Evolutionary conservation across 1,140 invertebrate genomes (phyloP).

Genomic region (Caenorhabditis inopinata): DNA sequence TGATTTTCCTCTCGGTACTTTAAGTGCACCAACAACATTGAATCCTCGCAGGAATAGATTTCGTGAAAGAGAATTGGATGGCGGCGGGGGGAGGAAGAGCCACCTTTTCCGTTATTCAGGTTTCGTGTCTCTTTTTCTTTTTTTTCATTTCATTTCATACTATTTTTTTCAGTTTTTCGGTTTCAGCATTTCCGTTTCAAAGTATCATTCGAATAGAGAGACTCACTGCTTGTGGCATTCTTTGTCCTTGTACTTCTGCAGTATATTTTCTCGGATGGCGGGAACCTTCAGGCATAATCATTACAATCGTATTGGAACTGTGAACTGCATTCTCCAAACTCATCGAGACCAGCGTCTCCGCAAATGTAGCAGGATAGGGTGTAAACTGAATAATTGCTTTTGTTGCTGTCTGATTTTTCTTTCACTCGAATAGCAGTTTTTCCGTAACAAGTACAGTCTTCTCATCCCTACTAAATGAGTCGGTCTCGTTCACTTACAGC

Average conservation of each 20-base stretch:
- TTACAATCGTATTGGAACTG: conserved; percentile 57
- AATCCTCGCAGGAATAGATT: too few relatives aligned
- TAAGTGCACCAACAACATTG: too few relatives aligned
- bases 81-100: too few relatives aligned
- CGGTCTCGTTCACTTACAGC: neutral
- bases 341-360: conserved; percentile 49
- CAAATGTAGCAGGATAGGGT: conserved; percentile 55
- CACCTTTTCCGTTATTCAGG: too few relatives aligned
- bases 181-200: too few relatives aligned
- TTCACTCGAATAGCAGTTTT: neutral
- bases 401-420: neutral
- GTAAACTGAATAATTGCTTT: neutral
- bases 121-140: too few relatives aligned
- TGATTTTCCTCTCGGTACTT: too few relatives aligned
- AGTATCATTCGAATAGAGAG: too few relatives aligned
- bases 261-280: conserved; percentile 48
- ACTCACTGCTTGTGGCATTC: conserved; percentile 39
- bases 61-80: too few relatives aligned
- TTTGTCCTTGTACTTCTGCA: conserved; percentile 53
- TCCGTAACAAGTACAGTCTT: neutral
- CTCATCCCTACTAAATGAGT: neutral
- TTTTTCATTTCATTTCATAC: too few relatives aligned
- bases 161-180: too few relatives aligned
- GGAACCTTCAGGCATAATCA: conserved; percentile 50
- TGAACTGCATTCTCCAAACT: conserved; percentile 54